Evolutionary conservation across 2,888 invertebrate species (phyloP), one percentile per base, ranked within the genome.

Genomic region (Tridacna gigas): DNA sequence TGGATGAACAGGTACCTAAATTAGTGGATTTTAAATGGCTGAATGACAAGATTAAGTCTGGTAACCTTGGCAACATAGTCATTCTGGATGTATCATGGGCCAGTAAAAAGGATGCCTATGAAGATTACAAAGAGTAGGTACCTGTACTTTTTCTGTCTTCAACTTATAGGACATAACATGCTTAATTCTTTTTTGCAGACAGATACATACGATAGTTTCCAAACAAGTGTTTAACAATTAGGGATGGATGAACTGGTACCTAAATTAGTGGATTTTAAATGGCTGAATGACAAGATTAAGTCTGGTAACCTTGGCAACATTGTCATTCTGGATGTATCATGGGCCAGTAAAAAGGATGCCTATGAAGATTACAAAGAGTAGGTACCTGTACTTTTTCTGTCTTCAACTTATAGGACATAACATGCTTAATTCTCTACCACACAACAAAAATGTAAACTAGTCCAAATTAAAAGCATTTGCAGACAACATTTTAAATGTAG

Each of bases 41-140:
- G 66, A 86, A 90, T 18, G 79, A 89, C 13, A 82, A 86, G 74
- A 75, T 90, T 1, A 65, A 71, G 12, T 69, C 80, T 1, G 84
- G 86, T 48, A 71, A 79, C 69, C 73, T 81, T 12, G 74, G 26
- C 5, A 75, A 85, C 0, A 79, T 89, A 48, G 75, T 90, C 0
- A 74, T 92, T 13, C 69, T 91, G 15, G 92, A 92, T 74, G 91
- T 91, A 25, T 90, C 91, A 9, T 92, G 92, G 91, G 81, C 90
- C 61, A 91, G 91, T 74, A 79, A 79, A 0, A 86, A 84, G 56
- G 51, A 91, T 73, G 89, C 83, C 69, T 67, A 82, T 11, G 84
- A 86, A 45, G 89, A 91, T 4, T 91, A 88, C 76, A 71, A 75
- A 45, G 81, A 80, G 92, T 92, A 85, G 80, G 80, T 74, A 25